phyloP scores from a whole-genome alignment of 2,797 vertebrate species.

The Peromyscus nudipes region DNA sequence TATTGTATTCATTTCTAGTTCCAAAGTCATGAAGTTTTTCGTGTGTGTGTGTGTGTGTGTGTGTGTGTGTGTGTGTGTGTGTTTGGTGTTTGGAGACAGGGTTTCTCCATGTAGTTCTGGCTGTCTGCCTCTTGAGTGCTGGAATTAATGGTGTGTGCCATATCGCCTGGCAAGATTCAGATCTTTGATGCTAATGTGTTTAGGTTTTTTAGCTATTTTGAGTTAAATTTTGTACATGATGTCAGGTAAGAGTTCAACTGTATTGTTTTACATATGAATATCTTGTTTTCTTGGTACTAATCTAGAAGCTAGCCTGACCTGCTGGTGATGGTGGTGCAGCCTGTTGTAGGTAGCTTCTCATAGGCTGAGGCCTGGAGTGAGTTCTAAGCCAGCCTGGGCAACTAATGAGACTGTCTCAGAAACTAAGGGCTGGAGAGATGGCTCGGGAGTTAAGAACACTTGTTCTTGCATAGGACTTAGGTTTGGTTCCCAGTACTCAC shows the following conservation, averaged over 20 bases:
- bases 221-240: constrained; percentile 46
- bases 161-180: not conserved
- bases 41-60: not conserved
- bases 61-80: too few relatives aligned
- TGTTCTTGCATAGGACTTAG: not conserved
- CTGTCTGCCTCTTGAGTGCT: not conserved
- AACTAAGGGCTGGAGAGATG: not conserved
- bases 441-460: not conserved
- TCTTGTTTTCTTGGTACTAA: constrained; percentile 8
- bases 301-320: not conserved
- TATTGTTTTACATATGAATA: not conserved
- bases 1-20: constrained; percentile 45
- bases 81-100: too few relatives aligned
- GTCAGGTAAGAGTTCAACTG: not conserved
- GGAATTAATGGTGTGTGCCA: not conserved
- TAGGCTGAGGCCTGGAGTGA: not conserved
- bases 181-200: not conserved
- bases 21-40: not conserved
- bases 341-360: not conserved
- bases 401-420: not conserved
- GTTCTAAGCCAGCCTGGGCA: not conserved
- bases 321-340: not conserved
- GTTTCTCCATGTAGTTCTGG: not conserved
- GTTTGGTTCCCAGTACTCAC: not conserved
- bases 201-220: constrained; percentile 7